Base-by-base conservation (phyloP, 2,888 invertebrate species). In the Chrysolina haemoptera region DNA sequence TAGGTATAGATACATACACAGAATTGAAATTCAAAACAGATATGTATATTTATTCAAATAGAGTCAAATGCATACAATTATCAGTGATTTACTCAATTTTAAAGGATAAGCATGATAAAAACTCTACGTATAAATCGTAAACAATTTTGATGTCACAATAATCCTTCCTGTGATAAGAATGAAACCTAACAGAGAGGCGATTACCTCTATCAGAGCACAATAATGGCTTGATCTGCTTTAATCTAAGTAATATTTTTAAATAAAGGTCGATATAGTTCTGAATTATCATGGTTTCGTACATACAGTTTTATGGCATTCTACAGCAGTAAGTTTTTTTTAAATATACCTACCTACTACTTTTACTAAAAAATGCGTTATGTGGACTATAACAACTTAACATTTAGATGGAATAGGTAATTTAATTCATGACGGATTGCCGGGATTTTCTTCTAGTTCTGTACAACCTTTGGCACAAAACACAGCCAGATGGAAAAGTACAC, bases 401-500 rank as follows among this genome's bases (percentile, higher is more conserved):
- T 4, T 14, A 14, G 14, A 14, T 12, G 43, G 2, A 14, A 14
- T n/a, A 12, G 8, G 1, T 43, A 12, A 1, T 12, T 12, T 14
- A 43, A 43, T 43, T 9, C 0, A 43, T 12, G 43, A 5, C 1
- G 43, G 10, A 43, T 43, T 43, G 43, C 43, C 43, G 43, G 43
- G 11, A 43, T 14, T 43, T 9, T 67, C 14, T 50, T 66, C 4
- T 18, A 67, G 67, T n/a, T 20, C 40, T 6, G 48, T 40, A 6
- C 53, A 67, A n/a, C 67, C 67, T 53, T 40, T 67, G 18, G 40
- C 53, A 10, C 41, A 27, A n/a, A 67, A 55, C 53, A 14, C 20
- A 40, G 27, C 43, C 77, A 82, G 86, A 84, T 85, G 84, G 83
- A 84, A 81, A 68, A 85, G 85, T 76, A 84, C 84, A 43, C 68